Evolutionary conservation across 1,140 invertebrate genomes (phyloP).

Genomic region (Prorops nasuta): DNA sequence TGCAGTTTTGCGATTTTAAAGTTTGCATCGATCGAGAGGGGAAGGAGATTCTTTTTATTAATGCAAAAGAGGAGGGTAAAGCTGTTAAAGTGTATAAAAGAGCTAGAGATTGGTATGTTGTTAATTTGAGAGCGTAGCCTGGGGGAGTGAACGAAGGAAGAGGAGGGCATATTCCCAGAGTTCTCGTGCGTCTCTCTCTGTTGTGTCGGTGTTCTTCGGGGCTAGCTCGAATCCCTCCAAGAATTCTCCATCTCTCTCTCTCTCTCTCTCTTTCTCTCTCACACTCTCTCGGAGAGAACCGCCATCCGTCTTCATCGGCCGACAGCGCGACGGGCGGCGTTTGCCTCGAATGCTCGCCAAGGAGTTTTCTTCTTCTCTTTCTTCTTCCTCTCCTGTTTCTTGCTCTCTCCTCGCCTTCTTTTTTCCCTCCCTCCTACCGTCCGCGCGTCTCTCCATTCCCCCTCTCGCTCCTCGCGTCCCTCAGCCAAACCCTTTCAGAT

Average conservation of each 20-base stretch:
- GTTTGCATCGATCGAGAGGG: too few species aligned
- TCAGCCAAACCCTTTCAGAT: conserved; percentile 44
- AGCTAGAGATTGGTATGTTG: conserved; percentile 53
- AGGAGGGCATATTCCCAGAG: conserved; percentile 42
- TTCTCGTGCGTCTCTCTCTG: conserved; percentile 21
- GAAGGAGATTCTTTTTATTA: too few species aligned
- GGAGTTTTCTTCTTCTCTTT: conserved; percentile 51
- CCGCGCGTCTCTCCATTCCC: not conserved
- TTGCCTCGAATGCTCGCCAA: conserved; percentile 57
- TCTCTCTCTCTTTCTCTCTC: conserved; percentile 6
- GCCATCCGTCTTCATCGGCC: conserved; percentile 59
- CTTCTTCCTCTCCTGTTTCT: conserved; percentile 19
- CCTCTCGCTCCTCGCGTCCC: conserved; percentile 29
- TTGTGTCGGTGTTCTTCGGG: conserved; percentile 17
- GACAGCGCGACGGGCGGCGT: conserved; percentile 59
- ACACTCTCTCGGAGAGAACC: conserved; percentile 31
- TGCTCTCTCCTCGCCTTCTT: conserved; percentile 14
- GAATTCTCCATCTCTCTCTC: conserved; percentile 26
- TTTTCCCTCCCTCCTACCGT: conserved; percentile 21
- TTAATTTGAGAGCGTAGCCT: conserved; percentile 55
- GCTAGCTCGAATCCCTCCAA: conserved; percentile 25
- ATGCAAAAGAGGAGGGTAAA: too few species aligned
- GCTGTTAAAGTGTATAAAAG: conserved; percentile 45
- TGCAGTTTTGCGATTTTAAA: too few species aligned
- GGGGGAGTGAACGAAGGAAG: conserved; percentile 37